A percentile compares a stretch with the other conserved stretches of the same genome.
phyloP scores from a whole-genome alignment of 2,888 invertebrate genomes.

The Chloroclysta siterata region DNA sequence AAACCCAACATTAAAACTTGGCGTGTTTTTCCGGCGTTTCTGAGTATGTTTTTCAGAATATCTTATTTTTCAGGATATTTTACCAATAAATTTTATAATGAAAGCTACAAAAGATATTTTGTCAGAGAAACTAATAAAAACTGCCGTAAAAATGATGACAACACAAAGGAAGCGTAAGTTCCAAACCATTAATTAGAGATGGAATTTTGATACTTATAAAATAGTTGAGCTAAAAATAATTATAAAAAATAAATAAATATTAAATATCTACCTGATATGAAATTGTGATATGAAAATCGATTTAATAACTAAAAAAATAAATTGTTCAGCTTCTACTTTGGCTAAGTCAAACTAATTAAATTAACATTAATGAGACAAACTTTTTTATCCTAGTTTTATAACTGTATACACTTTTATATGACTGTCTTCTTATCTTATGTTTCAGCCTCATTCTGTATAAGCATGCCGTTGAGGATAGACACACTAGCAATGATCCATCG shows the following conservation, averaged over 20 bases:
- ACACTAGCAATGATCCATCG: conserved; percentile 89
- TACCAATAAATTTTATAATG: conserved; percentile 86
- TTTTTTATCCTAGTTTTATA: no score
- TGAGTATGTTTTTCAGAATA: neutral
- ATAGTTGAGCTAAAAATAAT: no score
- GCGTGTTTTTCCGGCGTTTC: no score
- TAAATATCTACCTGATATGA: no score
- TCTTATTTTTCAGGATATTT: conserved; percentile 78
- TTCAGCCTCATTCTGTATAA: conserved; percentile 78
- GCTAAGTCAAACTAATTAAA: no score
- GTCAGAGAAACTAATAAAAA: conserved; percentile 80
- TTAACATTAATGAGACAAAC: no score
- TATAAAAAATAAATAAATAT: no score
- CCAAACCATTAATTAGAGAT: neutral
- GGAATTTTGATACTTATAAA: no score
- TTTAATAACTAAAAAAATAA: no score
- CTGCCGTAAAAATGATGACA: conserved; percentile 85
- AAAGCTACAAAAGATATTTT: conserved; percentile 86
- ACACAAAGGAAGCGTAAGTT: conserved; percentile 87
- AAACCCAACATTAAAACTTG: no score
- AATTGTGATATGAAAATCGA: no score
- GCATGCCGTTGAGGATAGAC: conserved; percentile 88
- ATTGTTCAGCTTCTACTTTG: no score
- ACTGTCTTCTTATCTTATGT: neutral
- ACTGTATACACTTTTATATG: neutral